These are phyloP conservation scores for Rhea pennata DNA, from an alignment of 2,113 vertebrate species.

Conservation along the genomic window DNA sequence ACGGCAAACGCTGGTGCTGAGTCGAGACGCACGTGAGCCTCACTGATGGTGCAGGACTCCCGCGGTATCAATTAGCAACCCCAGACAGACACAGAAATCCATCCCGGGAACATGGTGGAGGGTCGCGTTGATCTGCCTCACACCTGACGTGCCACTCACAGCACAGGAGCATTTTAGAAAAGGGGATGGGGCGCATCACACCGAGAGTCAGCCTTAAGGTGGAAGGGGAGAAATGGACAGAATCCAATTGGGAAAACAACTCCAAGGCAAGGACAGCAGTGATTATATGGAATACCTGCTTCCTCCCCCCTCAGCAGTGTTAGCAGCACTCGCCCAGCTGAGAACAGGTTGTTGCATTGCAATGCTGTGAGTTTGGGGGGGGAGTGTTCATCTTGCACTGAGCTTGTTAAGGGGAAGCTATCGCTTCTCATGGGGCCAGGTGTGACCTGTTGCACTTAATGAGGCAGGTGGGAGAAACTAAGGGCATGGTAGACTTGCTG, in stretches of 20 bases:
- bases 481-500: accelerated
- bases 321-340: accelerated
- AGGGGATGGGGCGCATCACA: background rate
- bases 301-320: accelerated
- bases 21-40: accelerated
- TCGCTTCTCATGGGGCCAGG: background rate
- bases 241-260: accelerated
- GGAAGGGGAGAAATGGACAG: background rate
- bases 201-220: background rate
- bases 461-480: background rate
- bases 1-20: accelerated
- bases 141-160: background rate
- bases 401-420: background rate
- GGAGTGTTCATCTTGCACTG: accelerated
- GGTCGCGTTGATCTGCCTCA: background rate
- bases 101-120: background rate
- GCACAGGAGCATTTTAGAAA: accelerated
- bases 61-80: background rate
- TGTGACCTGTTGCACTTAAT: background rate
- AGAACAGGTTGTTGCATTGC: accelerated
- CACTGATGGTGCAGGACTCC: accelerated
- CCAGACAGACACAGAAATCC: background rate
- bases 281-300: accelerated
- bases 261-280: background rate
- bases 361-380: accelerated